Base-by-base conservation (phyloP, 1,140 invertebrate genomes). In the Drosophila tani region DNA sequence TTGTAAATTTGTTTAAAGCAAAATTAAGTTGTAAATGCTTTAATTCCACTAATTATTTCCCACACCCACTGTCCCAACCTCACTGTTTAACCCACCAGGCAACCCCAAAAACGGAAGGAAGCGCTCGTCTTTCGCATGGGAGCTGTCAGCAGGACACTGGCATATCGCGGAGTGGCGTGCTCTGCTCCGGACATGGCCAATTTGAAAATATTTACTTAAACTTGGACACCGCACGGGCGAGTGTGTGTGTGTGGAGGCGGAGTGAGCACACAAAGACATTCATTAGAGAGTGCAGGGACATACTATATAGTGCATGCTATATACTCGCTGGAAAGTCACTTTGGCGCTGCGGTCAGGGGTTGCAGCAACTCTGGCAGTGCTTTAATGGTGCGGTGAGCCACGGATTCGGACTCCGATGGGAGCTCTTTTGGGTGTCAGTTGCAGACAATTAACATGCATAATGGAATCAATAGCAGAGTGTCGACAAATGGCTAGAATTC, bases 201-300 rank as follows among this genome's bases (percentile, higher is more conserved):
- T 88, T 88, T 84, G 50, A 90, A 88, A 88, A 88, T 88, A 88
- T 88, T 88, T 88, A 88, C 84, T 88, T 84, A 79, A 90, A 84
- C 68, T 90, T 88, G 77, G 51, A 51, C 55, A 45, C 55, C 58
- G 3, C 63, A 35, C 47, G 66, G 55, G 17, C 40, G 32, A 35
- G 32, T 11, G 32, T 35, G 29, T 32, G 29, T n/a, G 29, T 32
- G 17, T 47, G 24, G 41, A 12, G 35, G 27, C 5, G 45, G 9
- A 9, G 40, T 5, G 15, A 27, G 38, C 43, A 17, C 45, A 78
- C 65, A 78, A 78, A 60, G 56, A 64, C 57, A 65, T 79, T 79
- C 77, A 79, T 79, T 79, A 79, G 76, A 66, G 70, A 73, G 76
- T 51, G 47, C 47, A 32, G 38, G 50, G 41, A 67, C 71, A 51